phyloP scores from a whole-genome alignment of 1,140 invertebrate species.

The Brachionus angularis region DNA sequence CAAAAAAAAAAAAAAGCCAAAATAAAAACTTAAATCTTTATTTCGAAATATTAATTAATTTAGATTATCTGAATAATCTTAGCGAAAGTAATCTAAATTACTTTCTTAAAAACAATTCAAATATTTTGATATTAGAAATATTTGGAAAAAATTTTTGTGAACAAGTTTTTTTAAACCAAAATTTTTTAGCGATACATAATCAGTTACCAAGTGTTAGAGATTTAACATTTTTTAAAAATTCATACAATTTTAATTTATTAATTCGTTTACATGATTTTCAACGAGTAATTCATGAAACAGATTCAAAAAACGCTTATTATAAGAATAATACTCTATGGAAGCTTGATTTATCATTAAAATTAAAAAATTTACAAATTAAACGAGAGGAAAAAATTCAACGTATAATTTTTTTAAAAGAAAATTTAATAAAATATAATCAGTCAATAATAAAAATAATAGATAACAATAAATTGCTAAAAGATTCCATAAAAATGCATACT shows the following conservation, averaged over 20 bases:
- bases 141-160: conserved; percentile 32
- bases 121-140: conserved; percentile 6
- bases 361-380: background rate
- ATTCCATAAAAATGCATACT: no score
- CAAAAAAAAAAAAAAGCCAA: no score
- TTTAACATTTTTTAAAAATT: conserved; percentile 6
- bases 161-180: background rate
- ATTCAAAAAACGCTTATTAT: background rate
- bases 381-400: background rate
- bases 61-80: background rate
- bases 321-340: background rate
- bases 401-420: background rate
- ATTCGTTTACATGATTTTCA: conserved; percentile 1
- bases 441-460: no score
- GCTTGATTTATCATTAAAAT: background rate
- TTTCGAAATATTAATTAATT: background rate
- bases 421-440: background rate
- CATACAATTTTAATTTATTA: conserved; percentile 29
- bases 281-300: conserved; percentile 13
- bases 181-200: background rate
- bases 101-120: background rate
- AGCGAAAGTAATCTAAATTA: conserved; percentile 19
- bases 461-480: no score
- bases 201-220: background rate
- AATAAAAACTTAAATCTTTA: conserved; percentile 1